Evolutionary conservation across 2,888 invertebrate genomes (phyloP), one percentile per base, ranked within the genome.

Genomic region (Chouioia cunea): DNA sequence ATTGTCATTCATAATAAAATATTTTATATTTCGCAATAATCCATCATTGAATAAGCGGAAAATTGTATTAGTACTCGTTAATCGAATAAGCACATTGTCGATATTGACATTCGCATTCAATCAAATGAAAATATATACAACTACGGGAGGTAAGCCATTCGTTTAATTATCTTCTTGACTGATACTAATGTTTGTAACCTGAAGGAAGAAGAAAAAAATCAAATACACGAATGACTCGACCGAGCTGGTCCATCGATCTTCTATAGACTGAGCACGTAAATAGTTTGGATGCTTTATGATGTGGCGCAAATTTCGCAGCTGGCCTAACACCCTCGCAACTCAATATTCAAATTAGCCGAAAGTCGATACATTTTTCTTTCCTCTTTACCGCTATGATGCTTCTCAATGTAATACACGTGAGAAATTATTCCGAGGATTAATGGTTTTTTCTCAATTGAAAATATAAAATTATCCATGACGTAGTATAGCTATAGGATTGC

Each of bases 271-370:
- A 48, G 53, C 44, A 57, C 54, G 70, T 76, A 77, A 80, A 79
- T 77, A 79, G 77, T 79, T 79, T 75, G 78, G 79, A 83, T 79
- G 81, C 81, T 83, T 83, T 80, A 83, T 82, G 82, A 66, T 48
- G 71, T 59, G 64, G 36, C 16, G 59, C 50, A 60, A 70, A 58
- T 64, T 53, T 62, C 47, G 70, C 65, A 65, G 71, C 63, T 67
- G 71, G 66, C 27, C 48, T 44, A 75, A 83, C 83, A 83, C 84
- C 82, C 84, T 82, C 83, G 83, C 83, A 83, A 80, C 80, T 81
- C 81, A 82, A 82, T 83, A 84, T 84, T 84, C 83, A 84, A 84
- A 83, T 84, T 80, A 83, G 79, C 80, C 44, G 44, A 20, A 20
- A 23, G 52, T 64, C n/a, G 53, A 68, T 69, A 62, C 60, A 65